Percentiles rank a stretch among this genome's conserved stretches.
phyloP scores from a whole-genome alignment of 1,140 invertebrate genomes.

The Bradysia coprophila region DNA sequence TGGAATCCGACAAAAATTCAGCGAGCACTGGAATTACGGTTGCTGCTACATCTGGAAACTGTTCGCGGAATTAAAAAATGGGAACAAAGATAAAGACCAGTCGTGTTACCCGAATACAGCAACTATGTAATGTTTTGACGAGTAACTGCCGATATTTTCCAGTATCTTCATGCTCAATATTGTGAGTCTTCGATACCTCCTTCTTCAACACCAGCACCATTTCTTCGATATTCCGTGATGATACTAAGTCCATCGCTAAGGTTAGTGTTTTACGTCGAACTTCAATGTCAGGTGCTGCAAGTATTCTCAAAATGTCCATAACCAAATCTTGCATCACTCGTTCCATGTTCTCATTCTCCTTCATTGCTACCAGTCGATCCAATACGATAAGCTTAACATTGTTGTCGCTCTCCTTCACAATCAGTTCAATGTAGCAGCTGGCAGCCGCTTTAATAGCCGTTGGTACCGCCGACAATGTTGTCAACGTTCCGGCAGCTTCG shows the following conservation, averaged over 20 bases:
- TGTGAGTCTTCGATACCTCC: constrained; percentile 82
- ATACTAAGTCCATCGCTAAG: constrained; percentile 81
- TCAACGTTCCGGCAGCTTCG: constrained; percentile 97
- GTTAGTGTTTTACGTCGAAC: constrained; percentile 77
- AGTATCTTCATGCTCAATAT: constrained; percentile 86
- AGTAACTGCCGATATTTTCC: constrained; percentile 91
- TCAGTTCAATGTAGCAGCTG: constrained; percentile 93
- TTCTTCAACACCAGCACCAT: constrained; percentile 90
- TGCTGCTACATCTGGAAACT: constrained; percentile 90
- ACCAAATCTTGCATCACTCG: constrained; percentile 91
- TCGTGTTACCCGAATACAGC: constrained; percentile 66
- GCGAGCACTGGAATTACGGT: constrained; percentile 88
- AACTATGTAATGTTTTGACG: constrained; percentile 85
- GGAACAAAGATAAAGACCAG: constrained; percentile 1
- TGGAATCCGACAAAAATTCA: constrained; percentile 89
- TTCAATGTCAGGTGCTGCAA: constrained; percentile 88
- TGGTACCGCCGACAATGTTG: constrained; percentile 92
- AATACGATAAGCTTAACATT: constrained; percentile 99
- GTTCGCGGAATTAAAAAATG: constrained; percentile 7
- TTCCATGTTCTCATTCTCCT: constrained; percentile 72
- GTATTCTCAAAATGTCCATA: constrained; percentile 93
- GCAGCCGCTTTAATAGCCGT: constrained; percentile 96
- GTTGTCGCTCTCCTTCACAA: constrained; percentile 98
- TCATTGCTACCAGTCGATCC: constrained; percentile 80
- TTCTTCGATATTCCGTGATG: constrained; percentile 86